Conservation (phyloP, 2,797 vertebrate genomes). For the Yasuhikotakia modesta region DNA sequence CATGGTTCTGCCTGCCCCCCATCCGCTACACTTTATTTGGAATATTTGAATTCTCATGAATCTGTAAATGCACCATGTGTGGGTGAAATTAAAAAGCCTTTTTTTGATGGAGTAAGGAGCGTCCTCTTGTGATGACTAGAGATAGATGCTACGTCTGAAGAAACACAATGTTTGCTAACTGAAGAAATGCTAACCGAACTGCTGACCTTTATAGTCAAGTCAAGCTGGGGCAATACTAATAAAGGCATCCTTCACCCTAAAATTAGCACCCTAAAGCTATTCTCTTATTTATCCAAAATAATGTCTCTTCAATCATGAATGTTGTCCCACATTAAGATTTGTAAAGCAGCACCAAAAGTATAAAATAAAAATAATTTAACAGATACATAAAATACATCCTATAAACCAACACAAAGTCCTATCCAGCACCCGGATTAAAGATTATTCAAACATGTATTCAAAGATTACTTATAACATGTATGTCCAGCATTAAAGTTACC, state of each 20-base stretch:
- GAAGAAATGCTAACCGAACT: conserved; percentile 23
- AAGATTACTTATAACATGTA: too few species aligned
- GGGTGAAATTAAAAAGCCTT: conserved; percentile 62
- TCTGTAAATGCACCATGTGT: conserved; percentile 77
- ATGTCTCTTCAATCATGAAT: not conserved
- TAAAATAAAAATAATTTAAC: too few species aligned
- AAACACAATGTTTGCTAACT: conserved; percentile 37
- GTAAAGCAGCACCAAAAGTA: not conserved
- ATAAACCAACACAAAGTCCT: too few species aligned
- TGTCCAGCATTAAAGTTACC: too few species aligned
- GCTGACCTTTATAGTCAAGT: conserved; percentile 8
- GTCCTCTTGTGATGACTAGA: conserved; percentile 55
- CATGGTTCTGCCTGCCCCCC: conserved; percentile 80
- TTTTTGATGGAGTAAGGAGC: conserved; percentile 46
- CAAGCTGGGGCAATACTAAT: not conserved
- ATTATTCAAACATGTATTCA: too few species aligned
- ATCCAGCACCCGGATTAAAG: too few species aligned
- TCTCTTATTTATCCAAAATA: not conserved
- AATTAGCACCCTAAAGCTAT: too few species aligned
- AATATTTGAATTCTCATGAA: conserved; percentile 84
- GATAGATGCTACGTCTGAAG: conserved; percentile 49
- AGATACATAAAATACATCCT: too few species aligned
- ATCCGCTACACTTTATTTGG: conserved; percentile 82
- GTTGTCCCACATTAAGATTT: not conserved
- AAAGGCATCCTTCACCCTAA: not conserved